phyloP scores from a whole-genome alignment of 2,888 invertebrate species.

The Eristalis arbustorum region DNA sequence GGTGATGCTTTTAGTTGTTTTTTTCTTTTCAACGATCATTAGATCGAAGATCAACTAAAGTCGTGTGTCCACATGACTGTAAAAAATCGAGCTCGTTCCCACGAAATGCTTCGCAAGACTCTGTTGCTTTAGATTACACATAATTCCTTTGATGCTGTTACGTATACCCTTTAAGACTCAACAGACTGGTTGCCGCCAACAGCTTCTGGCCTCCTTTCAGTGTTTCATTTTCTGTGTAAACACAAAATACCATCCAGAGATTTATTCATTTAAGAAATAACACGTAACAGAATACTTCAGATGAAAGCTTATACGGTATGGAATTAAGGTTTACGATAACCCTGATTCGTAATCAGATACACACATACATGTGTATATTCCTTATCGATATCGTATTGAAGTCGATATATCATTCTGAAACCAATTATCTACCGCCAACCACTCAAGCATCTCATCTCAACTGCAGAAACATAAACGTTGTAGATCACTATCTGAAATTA shows the following conservation, averaged over 20 bases:
- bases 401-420: conserved; percentile 36
- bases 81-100: no score
- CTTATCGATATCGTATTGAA: conserved; percentile 33
- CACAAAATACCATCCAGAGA: background rate
- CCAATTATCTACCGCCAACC: conserved; percentile 37
- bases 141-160: no score
- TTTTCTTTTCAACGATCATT: no score
- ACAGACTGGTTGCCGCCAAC: background rate
- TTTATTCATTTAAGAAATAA: background rate
- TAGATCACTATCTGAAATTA: conserved; percentile 71
- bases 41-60: no score
- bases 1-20: no score
- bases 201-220: background rate
- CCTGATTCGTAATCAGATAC: conserved; percentile 25
- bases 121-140: no score
- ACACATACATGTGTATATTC: background rate
- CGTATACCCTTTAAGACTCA: background rate
- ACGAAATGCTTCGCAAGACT: background rate
- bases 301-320: background rate
- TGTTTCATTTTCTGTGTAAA: background rate
- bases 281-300: background rate
- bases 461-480: conserved; percentile 47
- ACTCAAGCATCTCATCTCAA: conserved; percentile 39
- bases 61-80: no score
- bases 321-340: conserved; percentile 1